These are phyloP conservation scores for Eleutherodactylus coqui DNA, from an alignment of 2,797 vertebrate species.

Conservation along the genomic window DNA sequence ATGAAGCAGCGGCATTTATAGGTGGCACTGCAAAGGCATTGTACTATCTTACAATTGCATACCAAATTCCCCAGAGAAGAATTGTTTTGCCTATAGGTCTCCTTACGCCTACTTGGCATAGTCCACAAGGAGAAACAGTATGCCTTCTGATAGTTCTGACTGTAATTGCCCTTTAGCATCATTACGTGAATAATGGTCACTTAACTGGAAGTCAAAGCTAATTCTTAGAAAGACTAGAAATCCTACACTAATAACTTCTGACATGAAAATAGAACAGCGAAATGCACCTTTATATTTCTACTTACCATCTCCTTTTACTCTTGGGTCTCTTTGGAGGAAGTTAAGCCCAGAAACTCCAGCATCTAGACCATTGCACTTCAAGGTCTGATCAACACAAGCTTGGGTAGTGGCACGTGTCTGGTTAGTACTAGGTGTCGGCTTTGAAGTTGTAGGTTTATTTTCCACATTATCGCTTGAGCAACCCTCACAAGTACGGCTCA, in stretches of 20 bases:
- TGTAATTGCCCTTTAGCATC: background rate
- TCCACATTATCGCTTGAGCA: constrained; percentile 71
- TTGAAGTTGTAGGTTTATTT: constrained; percentile 38
- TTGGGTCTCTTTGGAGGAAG: constrained; percentile 73
- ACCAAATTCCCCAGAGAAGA: too few species aligned
- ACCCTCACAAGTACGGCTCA: constrained; percentile 78
- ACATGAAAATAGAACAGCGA: background rate
- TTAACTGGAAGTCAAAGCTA: background rate
- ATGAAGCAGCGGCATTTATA: too few species aligned
- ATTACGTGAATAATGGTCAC: background rate
- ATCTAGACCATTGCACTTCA: constrained; percentile 70
- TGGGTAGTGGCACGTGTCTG: constrained; percentile 31
- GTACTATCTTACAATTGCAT: too few species aligned
- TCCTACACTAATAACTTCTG: background rate
- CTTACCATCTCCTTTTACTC: constrained; percentile 79
- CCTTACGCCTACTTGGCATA: too few species aligned
- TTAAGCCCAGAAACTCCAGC: constrained; percentile 66
- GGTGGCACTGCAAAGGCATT: too few species aligned
- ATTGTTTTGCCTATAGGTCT: too few species aligned
- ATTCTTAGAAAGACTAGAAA: background rate
- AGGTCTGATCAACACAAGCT: constrained; percentile 69
- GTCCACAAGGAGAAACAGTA: too few species aligned
- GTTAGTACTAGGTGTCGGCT: background rate
- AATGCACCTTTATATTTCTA: background rate
- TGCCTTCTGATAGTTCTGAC: background rate